Conservation (phyloP, 2,113 vertebrate species). For the Phrynosoma platyrhinos region DNA sequence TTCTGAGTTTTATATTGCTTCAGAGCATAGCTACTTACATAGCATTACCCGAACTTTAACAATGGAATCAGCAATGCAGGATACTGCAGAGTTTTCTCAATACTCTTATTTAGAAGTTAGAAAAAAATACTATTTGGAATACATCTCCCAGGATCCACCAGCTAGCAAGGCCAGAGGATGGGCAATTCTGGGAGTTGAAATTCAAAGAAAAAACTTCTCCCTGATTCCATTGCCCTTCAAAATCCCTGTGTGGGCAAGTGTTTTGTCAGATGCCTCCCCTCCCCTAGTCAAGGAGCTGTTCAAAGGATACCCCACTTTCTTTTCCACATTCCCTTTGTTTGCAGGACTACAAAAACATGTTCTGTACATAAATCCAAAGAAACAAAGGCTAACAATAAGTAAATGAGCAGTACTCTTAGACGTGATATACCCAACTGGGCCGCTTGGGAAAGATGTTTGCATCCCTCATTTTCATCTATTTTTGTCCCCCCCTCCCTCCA, state of each 20-base stretch:
- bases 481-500: not conserved
- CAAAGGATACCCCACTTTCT: not conserved
- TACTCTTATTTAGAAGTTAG: too few relatives aligned
- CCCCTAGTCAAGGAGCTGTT: not conserved
- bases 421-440: not conserved
- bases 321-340: not conserved
- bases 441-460: conserved; percentile 18
- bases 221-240: not conserved
- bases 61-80: too few relatives aligned
- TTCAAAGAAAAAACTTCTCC: too few relatives aligned
- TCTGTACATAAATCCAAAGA: conserved; percentile 10
- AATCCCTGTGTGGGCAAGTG: too few relatives aligned
- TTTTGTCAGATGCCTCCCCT: not conserved
- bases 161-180: too few relatives aligned
- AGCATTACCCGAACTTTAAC: too few relatives aligned
- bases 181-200: too few relatives aligned
- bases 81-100: too few relatives aligned
- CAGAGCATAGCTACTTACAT: too few relatives aligned
- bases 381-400: not conserved
- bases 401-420: not conserved
- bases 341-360: not conserved
- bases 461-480: conserved; percentile 18
- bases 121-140: too few relatives aligned
- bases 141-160: too few relatives aligned
- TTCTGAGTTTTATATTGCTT: too few relatives aligned